Conservation (phyloP, 2,113 vertebrate genomes). For the Verasper variegatus region DNA sequence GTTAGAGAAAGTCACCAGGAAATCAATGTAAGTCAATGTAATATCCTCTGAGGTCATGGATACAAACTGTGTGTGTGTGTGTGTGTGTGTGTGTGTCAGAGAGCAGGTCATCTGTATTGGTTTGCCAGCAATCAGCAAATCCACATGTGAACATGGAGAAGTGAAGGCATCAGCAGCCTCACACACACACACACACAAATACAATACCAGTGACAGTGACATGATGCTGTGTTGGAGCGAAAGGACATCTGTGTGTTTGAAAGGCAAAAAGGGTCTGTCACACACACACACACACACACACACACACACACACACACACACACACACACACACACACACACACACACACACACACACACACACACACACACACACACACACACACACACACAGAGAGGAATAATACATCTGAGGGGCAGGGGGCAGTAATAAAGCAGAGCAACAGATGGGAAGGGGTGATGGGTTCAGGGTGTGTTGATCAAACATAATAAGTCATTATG, state of each 20-base stretch:
- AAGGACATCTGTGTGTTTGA: constrained; percentile 66
- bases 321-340: too few species aligned
- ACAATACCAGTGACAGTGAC: constrained; percentile 53
- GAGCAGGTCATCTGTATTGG: constrained; percentile 60
- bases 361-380: constrained; percentile 13
- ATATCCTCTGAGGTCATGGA: not conserved
- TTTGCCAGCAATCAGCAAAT: constrained; percentile 67
- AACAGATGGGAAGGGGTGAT: constrained; percentile 67
- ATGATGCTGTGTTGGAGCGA: constrained; percentile 30
- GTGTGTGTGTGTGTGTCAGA: not conserved
- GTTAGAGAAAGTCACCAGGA: too few species aligned
- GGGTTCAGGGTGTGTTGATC: constrained; percentile 14
- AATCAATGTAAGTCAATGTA: not conserved
- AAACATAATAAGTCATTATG: constrained; percentile 20
- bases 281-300: constrained; percentile 5
- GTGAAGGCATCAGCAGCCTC: constrained; percentile 59
- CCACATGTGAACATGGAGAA: constrained; percentile 53
- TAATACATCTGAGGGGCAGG: constrained; percentile 35
- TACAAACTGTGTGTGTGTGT: not conserved
- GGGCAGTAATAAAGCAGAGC: constrained; percentile 52
- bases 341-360: not conserved
- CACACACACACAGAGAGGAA: constrained; percentile 32
- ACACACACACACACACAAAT: constrained; percentile 12
- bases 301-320: not conserved
- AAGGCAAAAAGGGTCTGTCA: constrained; percentile 62